phyloP scores from a whole-genome alignment of 2,797 vertebrate species.

The Myotis myotis region DNA sequence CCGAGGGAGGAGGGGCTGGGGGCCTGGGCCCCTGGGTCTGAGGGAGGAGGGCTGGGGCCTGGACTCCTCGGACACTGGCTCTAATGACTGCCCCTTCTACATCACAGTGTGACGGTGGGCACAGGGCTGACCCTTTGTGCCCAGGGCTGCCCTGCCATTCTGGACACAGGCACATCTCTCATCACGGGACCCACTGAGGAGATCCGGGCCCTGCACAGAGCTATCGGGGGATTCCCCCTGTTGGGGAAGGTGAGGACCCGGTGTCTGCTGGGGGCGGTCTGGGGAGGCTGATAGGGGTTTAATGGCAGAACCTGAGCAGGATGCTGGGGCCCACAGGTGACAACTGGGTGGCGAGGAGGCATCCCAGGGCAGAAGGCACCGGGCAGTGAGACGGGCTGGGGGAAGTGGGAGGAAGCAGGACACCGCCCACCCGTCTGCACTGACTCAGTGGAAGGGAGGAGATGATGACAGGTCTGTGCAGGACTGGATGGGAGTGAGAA shows the following conservation, averaged over 20 bases:
- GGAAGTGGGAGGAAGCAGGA: neutral
- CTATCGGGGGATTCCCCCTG: conserved; percentile 88
- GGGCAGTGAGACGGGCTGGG: neutral
- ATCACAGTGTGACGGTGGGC: conserved; percentile 86
- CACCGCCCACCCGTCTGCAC: neutral
- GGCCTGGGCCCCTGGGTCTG: neutral
- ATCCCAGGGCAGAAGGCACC: neutral
- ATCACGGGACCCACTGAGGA: conserved; percentile 87
- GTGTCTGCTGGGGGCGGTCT: neutral
- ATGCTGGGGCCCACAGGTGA: neutral
- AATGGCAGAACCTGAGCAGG: neutral
- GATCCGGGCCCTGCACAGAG: conserved; percentile 87
- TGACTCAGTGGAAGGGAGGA: neutral
- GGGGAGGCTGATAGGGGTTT: neutral
- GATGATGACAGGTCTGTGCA: neutral
- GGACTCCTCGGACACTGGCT: neutral
- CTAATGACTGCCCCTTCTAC: neutral
- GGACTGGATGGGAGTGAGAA: neutral
- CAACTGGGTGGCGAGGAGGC: neutral
- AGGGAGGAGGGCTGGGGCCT: neutral
- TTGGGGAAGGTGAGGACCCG: conserved; percentile 84
- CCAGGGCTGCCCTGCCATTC: conserved; percentile 88
- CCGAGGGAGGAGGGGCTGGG: neutral
- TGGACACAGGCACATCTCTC: conserved; percentile 91
- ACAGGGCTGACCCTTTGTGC: conserved; percentile 88